Evolutionary conservation across 1,140 invertebrate genomes (phyloP).

Genomic region (Atta texana): DNA sequence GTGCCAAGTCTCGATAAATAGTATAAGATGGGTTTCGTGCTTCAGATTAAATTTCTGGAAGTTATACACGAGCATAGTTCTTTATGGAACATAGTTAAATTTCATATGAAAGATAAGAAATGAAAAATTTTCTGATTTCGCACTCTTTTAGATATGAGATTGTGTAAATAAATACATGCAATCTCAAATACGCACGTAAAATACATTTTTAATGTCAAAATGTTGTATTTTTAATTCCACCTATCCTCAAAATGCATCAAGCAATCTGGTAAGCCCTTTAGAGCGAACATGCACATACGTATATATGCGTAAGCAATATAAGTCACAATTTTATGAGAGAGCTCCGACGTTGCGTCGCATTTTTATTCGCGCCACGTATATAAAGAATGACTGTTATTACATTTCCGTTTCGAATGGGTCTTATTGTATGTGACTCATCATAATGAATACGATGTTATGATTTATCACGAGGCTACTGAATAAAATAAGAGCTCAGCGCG

Average conservation of each 20-base stretch:
- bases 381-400: not conserved
- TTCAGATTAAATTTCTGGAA: not conserved
- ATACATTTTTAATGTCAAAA: not conserved
- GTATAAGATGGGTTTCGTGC: not conserved
- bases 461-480: slow-evolving; percentile 4
- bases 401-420: slow-evolving; percentile 1
- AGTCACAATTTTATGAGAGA: slow-evolving; percentile 11
- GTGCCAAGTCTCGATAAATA: not conserved
- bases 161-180: not conserved
- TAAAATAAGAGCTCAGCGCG: slow-evolving; percentile 1
- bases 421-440: not conserved
- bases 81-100: not conserved
- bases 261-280: not conserved
- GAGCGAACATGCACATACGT: not conserved
- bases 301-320: not conserved
- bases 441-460: not conserved
- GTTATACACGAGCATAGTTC: not conserved
- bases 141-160: not conserved
- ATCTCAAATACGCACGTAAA: no score
- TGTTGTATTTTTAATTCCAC: not conserved
- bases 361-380: not conserved
- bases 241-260: not conserved
- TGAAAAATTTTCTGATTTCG: not conserved
- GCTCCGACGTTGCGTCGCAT: not conserved
- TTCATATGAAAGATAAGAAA: not conserved